Conservation (phyloP, 2,888 invertebrate genomes). For the Limnephilus lunatus region DNA sequence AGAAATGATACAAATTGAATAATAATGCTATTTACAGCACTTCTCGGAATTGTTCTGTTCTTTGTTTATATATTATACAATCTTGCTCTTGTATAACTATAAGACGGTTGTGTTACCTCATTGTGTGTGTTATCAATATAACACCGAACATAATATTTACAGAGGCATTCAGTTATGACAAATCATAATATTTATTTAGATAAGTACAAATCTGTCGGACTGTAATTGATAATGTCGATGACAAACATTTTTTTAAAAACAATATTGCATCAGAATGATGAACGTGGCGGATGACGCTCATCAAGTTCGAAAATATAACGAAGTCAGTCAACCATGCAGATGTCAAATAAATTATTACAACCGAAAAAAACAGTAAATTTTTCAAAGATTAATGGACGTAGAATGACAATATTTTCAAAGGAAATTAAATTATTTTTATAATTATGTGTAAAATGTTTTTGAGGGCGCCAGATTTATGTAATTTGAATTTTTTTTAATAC, state of each 20-base stretch:
- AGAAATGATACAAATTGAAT: neutral
- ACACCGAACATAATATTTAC: neutral
- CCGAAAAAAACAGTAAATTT: no score
- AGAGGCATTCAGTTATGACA: neutral
- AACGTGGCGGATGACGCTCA: neutral
- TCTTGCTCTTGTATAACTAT: no score
- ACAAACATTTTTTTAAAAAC: neutral
- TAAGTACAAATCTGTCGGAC: neutral
- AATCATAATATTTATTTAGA: neutral
- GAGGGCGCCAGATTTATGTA: no score
- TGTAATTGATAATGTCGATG: neutral
- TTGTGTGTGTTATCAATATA: neutral
- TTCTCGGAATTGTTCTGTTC: neutral
- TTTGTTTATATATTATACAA: neutral
- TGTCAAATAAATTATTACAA: neutral
- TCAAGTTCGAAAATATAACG: neutral
- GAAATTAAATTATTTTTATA: no score
- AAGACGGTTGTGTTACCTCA: neutral
- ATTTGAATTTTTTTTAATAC: no score
- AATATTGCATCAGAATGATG: neutral
- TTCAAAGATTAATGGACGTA: no score
- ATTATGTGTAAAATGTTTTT: no score
- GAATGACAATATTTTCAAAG: no score
- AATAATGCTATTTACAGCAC: neutral
- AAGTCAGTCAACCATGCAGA: neutral